Percentiles rank a stretch among this genome's conserved stretches.
Evolutionary conservation across 2,888 invertebrate species (phyloP).

Genomic region (Limnephilus marmoratus): DNA sequence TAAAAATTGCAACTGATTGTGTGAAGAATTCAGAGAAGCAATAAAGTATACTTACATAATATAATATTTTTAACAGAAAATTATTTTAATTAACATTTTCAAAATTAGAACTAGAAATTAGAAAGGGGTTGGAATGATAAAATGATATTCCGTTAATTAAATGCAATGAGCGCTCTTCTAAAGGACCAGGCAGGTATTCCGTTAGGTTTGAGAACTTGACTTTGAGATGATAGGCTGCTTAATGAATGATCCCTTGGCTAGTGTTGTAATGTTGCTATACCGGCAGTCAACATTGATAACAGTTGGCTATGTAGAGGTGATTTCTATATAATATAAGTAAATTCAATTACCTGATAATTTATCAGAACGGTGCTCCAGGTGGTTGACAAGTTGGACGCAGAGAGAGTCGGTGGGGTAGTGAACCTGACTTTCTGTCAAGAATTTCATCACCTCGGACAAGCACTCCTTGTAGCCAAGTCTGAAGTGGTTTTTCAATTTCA

Average conservation of each 20-base stretch:
- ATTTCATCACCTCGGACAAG: conserved; percentile 91
- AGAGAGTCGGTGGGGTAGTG: conserved; percentile 88
- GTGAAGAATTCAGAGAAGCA: too few species aligned
- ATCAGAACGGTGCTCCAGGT: conserved; percentile 91
- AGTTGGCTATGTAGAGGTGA: neutral
- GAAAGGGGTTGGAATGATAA: neutral
- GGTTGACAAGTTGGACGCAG: conserved; percentile 88
- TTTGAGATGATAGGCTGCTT: too few species aligned
- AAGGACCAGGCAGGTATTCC: too few species aligned
- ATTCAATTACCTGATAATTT: conserved; percentile 68
- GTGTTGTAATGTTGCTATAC: too few species aligned
- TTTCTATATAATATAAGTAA: neutral
- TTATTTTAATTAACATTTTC: too few species aligned
- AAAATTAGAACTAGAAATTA: too few species aligned
- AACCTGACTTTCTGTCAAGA: conserved; percentile 91
- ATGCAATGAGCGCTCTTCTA: too few species aligned
- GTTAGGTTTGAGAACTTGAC: neutral
- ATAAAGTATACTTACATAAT: too few species aligned
- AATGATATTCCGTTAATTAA: neutral
- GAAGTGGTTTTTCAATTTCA: conserved; percentile 77
- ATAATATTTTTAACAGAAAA: too few species aligned
- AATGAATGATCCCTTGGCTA: too few species aligned
- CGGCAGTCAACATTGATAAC: too few species aligned
- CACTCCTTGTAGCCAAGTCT: conserved; percentile 94
- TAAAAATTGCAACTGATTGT: too few species aligned